Conservation (phyloP, 2,797 vertebrate species). For the Urocyon cinereoargenteus region DNA sequence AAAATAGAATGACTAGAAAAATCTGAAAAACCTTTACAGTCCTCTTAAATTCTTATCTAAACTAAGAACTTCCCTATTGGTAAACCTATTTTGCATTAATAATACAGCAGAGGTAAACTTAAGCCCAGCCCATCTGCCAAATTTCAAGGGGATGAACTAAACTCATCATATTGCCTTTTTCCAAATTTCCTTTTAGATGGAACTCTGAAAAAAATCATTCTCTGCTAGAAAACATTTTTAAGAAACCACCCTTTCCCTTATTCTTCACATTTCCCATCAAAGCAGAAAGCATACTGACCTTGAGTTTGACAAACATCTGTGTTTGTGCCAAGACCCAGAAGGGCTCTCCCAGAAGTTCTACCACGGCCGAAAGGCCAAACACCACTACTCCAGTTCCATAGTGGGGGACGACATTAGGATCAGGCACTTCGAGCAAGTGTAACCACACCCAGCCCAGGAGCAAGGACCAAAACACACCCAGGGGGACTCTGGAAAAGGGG, state of each 20-base stretch:
- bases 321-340: conserved; percentile 97
- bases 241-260: not conserved
- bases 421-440: conserved; percentile 93
- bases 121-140: not conserved
- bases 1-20: conserved; percentile 47
- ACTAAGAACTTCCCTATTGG: conserved; percentile 16
- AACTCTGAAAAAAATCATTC: conserved; percentile 41
- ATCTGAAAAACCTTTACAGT: conserved; percentile 40
- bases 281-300: conserved; percentile 88
- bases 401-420: conserved; percentile 91
- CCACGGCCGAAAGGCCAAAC: conserved; percentile 94
- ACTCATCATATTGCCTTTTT: not conserved
- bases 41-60: conserved; percentile 39
- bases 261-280: not conserved
- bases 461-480: conserved; percentile 93
- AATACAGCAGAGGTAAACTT: conserved; percentile 22
- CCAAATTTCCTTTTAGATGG: not conserved
- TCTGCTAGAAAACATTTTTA: conserved; percentile 10
- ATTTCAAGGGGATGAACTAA: conserved; percentile 60
- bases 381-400: conserved; percentile 93
- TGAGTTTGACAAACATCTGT: conserved; percentile 96
- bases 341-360: conserved; percentile 96
- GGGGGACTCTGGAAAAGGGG: conserved; percentile 91
- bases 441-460: conserved; percentile 95
- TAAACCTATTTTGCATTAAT: conserved; percentile 24